Evolutionary conservation across 2,113 vertebrate genomes (phyloP).

Genomic region (Pseudopodoces humilis): DNA sequence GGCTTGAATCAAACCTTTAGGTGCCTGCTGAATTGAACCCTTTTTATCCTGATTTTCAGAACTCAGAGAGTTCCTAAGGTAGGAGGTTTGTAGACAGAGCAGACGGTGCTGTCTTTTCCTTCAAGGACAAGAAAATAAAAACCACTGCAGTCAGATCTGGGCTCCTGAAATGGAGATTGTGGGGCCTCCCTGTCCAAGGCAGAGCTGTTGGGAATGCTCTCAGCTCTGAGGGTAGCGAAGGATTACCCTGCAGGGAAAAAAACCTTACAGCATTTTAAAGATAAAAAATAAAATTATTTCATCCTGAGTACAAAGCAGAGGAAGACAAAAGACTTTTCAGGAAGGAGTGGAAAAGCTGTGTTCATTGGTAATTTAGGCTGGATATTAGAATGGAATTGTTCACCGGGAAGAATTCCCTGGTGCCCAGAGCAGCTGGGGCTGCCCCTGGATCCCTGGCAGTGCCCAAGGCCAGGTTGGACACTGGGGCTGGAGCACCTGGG

Average conservation of each 20-base stretch:
- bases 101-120: slow-evolving; percentile 16
- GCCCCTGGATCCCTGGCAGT: background rate
- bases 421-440: background rate
- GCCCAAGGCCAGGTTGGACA: background rate
- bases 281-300: background rate
- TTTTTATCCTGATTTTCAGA: slow-evolving; percentile 3
- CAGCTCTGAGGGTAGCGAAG: background rate
- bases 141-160: background rate
- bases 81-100: background rate
- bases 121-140: background rate
- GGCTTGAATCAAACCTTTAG: background rate
- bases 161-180: background rate
- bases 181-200: background rate
- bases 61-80: background rate
- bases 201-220: background rate
- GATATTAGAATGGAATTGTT: background rate
- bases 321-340: background rate
- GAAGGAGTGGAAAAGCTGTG: background rate
- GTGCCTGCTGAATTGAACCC: background rate
- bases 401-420: background rate
- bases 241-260: background rate
- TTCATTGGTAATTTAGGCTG: background rate
- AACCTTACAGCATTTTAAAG: background rate
- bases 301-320: background rate
- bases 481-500: background rate